Evolutionary conservation across 1,140 invertebrate genomes (phyloP).

Genomic region (Sinonovacula constricta): DNA sequence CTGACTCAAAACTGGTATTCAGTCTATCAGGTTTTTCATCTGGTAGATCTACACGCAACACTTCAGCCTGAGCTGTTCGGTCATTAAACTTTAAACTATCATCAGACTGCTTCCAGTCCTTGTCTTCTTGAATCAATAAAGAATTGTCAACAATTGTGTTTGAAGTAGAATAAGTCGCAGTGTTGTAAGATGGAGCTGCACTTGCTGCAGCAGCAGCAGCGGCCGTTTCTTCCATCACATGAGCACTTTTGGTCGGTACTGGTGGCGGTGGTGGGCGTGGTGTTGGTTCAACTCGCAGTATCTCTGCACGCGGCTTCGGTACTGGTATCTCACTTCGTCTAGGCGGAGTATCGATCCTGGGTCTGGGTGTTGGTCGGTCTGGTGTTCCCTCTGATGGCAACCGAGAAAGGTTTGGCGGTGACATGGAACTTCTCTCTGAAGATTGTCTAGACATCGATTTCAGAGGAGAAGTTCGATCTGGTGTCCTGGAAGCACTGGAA

Average conservation of each 20-base stretch:
- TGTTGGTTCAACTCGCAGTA: conserved; percentile 70
- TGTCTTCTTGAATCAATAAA: conserved; percentile 28
- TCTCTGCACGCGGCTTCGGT: conserved; percentile 68
- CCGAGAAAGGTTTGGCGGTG: conserved; percentile 25
- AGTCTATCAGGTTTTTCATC: conserved; percentile 47
- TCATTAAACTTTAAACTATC: conserved; percentile 49
- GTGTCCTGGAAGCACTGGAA: conserved; percentile 46
- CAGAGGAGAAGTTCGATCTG: conserved; percentile 30
- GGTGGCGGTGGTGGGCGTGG: conserved; percentile 56
- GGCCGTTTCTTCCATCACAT: not conserved
- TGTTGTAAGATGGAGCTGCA: no score
- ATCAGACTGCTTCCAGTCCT: conserved; percentile 44
- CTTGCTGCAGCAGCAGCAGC: conserved; percentile 14
- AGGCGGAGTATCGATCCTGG: conserved; percentile 28
- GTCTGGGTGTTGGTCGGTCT: conserved; percentile 44
- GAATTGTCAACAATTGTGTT: conserved; percentile 32
- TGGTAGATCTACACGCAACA: conserved; percentile 54
- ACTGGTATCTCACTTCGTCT: conserved; percentile 65
- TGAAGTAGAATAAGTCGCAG: no score
- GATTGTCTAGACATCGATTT: conserved; percentile 38
- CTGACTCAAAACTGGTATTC: conserved; percentile 50
- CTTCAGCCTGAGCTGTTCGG: conserved; percentile 34
- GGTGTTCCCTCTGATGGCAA: conserved; percentile 6
- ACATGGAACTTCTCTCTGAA: conserved; percentile 44
- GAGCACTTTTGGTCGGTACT: conserved; percentile 45